phyloP scores from a whole-genome alignment of 1,140 invertebrate genomes.

The Camponotus pennsylvanicus region DNA sequence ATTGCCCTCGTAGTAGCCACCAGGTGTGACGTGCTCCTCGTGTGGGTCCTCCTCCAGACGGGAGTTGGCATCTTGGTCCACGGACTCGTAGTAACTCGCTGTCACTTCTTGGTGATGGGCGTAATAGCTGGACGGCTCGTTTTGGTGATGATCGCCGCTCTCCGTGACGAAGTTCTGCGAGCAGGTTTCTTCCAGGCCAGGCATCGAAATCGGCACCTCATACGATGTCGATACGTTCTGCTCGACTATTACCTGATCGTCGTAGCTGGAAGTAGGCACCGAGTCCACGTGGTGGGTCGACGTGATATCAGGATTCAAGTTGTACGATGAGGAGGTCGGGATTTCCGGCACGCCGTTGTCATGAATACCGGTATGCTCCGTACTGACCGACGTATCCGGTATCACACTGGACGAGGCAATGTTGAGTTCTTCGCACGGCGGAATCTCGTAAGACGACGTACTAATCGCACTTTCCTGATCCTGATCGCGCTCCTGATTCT shows the following conservation, averaged over 20 bases:
- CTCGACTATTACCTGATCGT: conserved; percentile 82
- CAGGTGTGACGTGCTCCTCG: conserved; percentile 79
- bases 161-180: conserved; percentile 84
- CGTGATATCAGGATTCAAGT: conserved; percentile 83
- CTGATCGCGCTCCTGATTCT: conserved; percentile 84
- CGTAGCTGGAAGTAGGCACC: conserved; percentile 82
- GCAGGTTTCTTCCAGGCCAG: conserved; percentile 80
- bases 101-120: conserved; percentile 81
- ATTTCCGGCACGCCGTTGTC: conserved; percentile 84
- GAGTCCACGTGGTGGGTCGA: conserved; percentile 81
- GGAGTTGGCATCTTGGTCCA: conserved; percentile 77
- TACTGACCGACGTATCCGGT: conserved; percentile 79
- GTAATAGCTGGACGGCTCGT: conserved; percentile 82
- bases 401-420: conserved; percentile 83
- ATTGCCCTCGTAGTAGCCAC: conserved; percentile 81
- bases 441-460: conserved; percentile 85
- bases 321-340: conserved; percentile 84
- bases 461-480: conserved; percentile 85
- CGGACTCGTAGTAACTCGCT: conserved; percentile 79
- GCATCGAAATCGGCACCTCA: conserved; percentile 82
- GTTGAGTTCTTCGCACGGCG: conserved; percentile 84
- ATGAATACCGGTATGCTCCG: conserved; percentile 82
- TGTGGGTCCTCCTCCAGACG: conserved; percentile 76
- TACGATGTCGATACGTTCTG: conserved; percentile 84
- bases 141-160: conserved; percentile 80